These are phyloP conservation scores for Diachasmimorpha longicaudata DNA, from an alignment of 1,140 invertebrate genomes.

Conservation along the genomic window DNA sequence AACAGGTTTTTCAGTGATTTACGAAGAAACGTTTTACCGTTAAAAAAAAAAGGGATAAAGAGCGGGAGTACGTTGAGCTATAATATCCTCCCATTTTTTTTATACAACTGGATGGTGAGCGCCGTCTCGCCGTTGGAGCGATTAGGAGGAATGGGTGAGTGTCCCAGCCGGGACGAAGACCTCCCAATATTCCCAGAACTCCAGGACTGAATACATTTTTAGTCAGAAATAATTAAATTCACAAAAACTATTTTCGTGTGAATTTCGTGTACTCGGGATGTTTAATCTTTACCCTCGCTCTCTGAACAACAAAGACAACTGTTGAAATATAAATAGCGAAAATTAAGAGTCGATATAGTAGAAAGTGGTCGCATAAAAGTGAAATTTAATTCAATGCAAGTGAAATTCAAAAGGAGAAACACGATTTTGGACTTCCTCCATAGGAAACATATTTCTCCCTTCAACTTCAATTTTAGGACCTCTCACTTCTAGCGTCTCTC, in stretches of 20 bases:
- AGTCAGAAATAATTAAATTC: neutral
- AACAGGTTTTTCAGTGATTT: slow-evolving; percentile 2
- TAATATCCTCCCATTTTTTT: neutral
- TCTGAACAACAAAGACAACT: too few species aligned
- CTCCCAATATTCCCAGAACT: neutral
- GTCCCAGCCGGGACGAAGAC: neutral
- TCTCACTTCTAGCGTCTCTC: too few species aligned
- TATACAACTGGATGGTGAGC: neutral
- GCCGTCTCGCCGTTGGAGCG: neutral
- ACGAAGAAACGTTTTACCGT: neutral
- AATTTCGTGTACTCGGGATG: too few species aligned
- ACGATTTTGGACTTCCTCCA: too few species aligned
- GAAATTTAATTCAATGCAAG: too few species aligned
- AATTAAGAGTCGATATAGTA: too few species aligned
- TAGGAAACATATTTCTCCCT: too few species aligned
- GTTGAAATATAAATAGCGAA: neutral
- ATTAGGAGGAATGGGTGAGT: neutral
- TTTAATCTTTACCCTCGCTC: too few species aligned
- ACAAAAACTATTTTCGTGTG: too few species aligned
- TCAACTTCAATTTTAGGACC: too few species aligned
- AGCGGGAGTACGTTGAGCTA: neutral
- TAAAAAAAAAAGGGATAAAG: neutral
- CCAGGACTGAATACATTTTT: neutral
- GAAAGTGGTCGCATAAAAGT: too few species aligned
- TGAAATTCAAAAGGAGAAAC: too few species aligned